phyloP scores from a whole-genome alignment of 2,888 invertebrate species.

The Ditylenchus weischeri region DNA sequence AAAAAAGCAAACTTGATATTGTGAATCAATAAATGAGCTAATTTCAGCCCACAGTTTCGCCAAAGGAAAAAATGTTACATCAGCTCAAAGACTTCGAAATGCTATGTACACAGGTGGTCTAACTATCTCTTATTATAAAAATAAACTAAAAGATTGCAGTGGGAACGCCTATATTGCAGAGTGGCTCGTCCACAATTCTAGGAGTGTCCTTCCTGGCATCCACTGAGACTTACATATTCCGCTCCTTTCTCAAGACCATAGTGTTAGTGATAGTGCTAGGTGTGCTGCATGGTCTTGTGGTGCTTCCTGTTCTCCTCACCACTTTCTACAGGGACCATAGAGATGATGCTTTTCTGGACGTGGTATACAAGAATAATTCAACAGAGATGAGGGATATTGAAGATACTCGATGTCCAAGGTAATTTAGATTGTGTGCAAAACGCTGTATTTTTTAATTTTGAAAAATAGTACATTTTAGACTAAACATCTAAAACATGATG shows the following conservation, averaged over 20 bases:
- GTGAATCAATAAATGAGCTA: not conserved
- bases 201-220: constrained; percentile 80
- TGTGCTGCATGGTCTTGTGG: constrained; percentile 84
- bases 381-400: too few species aligned
- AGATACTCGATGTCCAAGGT: too few species aligned
- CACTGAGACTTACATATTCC: constrained; percentile 75
- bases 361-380: too few species aligned
- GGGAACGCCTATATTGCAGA: constrained; percentile 85
- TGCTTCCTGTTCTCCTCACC: constrained; percentile 70
- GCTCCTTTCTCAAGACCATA: constrained; percentile 67
- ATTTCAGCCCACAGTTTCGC: not conserved
- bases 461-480: too few species aligned
- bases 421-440: too few species aligned
- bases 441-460: too few species aligned
- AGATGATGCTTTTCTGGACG: too few species aligned
- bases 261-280: constrained; percentile 89
- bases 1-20: too few species aligned
- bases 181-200: constrained; percentile 82
- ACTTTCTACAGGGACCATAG: not conserved
- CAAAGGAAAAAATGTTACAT: not conserved
- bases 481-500: too few species aligned
- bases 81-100: constrained; percentile 73
- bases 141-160: constrained; percentile 59
- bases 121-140: too few species aligned
- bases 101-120: constrained; percentile 71